These are phyloP conservation scores for Silurus aristotelis DNA, from an alignment of 2,797 vertebrate genomes.

Conservation along the genomic window DNA sequence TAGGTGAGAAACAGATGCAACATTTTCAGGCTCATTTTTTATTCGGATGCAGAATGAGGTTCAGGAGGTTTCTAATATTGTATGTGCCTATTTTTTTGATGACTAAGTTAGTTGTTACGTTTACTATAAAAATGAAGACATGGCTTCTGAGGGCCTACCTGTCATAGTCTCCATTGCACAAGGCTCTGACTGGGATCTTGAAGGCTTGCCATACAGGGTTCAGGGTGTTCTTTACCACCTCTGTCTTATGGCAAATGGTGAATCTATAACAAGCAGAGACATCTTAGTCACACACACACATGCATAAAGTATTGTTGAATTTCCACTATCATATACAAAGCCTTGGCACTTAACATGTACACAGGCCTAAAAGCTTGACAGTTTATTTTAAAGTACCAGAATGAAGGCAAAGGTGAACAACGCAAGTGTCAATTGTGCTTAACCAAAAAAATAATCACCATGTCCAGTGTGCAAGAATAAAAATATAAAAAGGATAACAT, in stretches of 20 bases:
- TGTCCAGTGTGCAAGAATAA: background rate
- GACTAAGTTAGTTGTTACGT: no score
- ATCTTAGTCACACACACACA: background rate
- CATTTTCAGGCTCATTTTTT: background rate
- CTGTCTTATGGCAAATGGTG: constrained; percentile 91
- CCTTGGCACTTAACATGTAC: background rate
- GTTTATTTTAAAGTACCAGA: background rate
- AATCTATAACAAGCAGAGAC: constrained; percentile 72
- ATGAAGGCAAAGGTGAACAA: background rate
- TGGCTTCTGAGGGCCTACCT: constrained; percentile 69
- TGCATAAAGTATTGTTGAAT: background rate
- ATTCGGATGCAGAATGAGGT: background rate
- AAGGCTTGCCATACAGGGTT: constrained; percentile 95
- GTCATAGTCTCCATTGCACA: constrained; percentile 92
- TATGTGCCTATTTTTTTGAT: background rate
- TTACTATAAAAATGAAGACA: no score
- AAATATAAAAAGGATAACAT: background rate
- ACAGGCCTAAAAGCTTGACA: background rate
- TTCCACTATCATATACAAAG: background rate
- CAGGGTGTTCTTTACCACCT: constrained; percentile 87
- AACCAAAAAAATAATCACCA: background rate
- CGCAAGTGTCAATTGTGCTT: background rate
- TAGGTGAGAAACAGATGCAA: no score
- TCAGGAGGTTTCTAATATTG: background rate
- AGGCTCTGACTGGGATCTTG: constrained; percentile 86